These are phyloP conservation scores for Antheraea assamensis DNA, from an alignment of 2,888 invertebrate species.

Conservation along the genomic window DNA sequence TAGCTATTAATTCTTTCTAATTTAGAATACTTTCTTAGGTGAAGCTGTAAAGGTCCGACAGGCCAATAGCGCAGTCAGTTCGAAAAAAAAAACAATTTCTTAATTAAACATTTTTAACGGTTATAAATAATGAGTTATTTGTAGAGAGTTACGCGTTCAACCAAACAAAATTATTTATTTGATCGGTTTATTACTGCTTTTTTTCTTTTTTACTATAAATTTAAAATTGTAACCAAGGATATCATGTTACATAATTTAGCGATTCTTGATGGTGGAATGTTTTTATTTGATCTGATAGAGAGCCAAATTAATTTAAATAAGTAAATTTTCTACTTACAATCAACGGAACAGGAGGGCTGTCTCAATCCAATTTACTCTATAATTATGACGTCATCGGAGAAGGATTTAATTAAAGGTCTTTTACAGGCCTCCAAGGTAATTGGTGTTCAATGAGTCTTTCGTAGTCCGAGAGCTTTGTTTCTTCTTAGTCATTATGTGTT, in stretches of 20 bases:
- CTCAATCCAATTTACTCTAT: slow-evolving; percentile 76
- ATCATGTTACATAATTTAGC: not conserved
- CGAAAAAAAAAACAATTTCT: too few relatives aligned
- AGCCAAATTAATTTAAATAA: slow-evolving; percentile 64
- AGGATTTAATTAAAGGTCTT: slow-evolving; percentile 81
- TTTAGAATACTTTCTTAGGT: too few relatives aligned
- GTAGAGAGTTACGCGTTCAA: too few relatives aligned
- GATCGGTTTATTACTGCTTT: too few relatives aligned
- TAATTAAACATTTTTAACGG: too few relatives aligned
- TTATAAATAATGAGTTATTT: too few relatives aligned
- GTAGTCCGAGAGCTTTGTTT: slow-evolving; percentile 71
- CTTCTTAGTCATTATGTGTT: slow-evolving; percentile 68
- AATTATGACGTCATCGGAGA: slow-evolving; percentile 82
- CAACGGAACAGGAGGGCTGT: slow-evolving; percentile 74
- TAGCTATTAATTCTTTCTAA: too few relatives aligned
- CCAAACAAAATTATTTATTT: too few relatives aligned
- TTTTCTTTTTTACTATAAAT: too few relatives aligned
- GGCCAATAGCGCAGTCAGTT: too few relatives aligned
- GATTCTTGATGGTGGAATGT: not conserved
- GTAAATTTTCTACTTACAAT: slow-evolving; percentile 69
- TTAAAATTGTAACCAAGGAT: not conserved
- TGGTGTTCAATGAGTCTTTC: slow-evolving; percentile 80
- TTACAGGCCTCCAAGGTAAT: slow-evolving; percentile 77
- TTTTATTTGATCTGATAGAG: slow-evolving; percentile 24
- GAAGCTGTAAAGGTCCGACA: too few relatives aligned